A percentile compares a stretch with the other conserved stretches of the same genome.
phyloP scores from a whole-genome alignment of 2,888 invertebrate genomes.

The Euclidia mi region DNA sequence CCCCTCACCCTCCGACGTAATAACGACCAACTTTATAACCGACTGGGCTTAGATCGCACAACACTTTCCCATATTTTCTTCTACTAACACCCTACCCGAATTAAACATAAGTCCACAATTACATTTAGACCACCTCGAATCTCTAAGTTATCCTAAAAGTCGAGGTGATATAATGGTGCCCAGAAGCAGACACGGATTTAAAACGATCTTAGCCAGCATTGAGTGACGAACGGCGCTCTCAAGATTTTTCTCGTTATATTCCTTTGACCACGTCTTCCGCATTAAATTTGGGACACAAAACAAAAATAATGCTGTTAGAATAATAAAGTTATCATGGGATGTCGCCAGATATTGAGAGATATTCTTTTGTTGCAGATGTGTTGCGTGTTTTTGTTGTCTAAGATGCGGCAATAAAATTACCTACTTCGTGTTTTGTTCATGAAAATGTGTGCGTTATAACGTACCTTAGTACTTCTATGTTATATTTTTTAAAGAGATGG shows the following conservation, averaged over 20 bases:
- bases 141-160: conserved; percentile 76
- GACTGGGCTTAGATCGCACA: conserved; percentile 58
- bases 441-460: too few species aligned
- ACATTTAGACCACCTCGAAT: conserved; percentile 69
- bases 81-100: conserved; percentile 39
- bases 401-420: too few species aligned
- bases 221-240: conserved; percentile 44
- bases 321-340: conserved; percentile 10
- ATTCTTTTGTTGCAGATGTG: too few species aligned
- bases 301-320: conserved; percentile 12
- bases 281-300: conserved; percentile 46
- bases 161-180: conserved; percentile 73
- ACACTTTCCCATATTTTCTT: conserved; percentile 57
- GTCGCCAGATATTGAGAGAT: too few species aligned
- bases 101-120: conserved; percentile 66
- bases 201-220: conserved; percentile 58
- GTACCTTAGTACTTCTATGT: too few species aligned
- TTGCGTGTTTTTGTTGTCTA: too few species aligned
- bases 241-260: conserved; percentile 60
- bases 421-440: too few species aligned
- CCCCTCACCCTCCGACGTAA: conserved; percentile 50
- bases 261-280: conserved; percentile 53
- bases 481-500: too few species aligned
- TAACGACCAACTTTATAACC: conserved; percentile 63
- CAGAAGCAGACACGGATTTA: conserved; percentile 63